phyloP scores from a whole-genome alignment of 2,797 vertebrate genomes.

The Coendou prehensilis region DNA sequence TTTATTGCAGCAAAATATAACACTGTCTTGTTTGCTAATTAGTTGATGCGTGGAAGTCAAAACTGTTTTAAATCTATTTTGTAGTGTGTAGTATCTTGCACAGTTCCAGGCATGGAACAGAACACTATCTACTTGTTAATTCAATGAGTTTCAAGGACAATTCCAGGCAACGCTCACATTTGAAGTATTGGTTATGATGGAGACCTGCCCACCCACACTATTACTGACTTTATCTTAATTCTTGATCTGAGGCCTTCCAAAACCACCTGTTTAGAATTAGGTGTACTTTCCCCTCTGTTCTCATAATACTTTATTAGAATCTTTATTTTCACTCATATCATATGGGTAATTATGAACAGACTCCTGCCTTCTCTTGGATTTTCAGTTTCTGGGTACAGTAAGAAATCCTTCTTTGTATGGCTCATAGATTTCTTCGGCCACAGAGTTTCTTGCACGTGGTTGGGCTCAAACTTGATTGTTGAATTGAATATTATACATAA shows the following conservation, averaged over 20 bases:
- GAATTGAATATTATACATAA: background rate
- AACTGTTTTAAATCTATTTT: slow-evolving; percentile 49
- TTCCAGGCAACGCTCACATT: background rate
- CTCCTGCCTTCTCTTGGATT: background rate
- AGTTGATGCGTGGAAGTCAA: slow-evolving; percentile 38
- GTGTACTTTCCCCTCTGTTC: background rate
- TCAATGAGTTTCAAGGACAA: background rate
- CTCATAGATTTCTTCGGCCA: background rate
- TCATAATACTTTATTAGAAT: background rate
- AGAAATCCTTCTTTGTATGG: background rate
- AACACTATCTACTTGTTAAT: background rate
- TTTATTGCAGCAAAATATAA: slow-evolving; percentile 41
- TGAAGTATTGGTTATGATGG: background rate
- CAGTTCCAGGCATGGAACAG: background rate
- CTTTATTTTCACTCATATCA: background rate
- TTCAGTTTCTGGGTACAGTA: background rate
- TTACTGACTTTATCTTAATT: background rate
- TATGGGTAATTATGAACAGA: background rate
- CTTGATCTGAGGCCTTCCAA: background rate
- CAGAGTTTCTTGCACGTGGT: background rate
- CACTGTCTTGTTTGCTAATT: slow-evolving; percentile 54
- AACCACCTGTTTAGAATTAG: background rate
- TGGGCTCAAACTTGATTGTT: background rate
- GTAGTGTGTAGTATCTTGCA: background rate
- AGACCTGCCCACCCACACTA: background rate